Conservation (phyloP, 2,113 vertebrate genomes). For the Chrysochloris asiatica region DNA sequence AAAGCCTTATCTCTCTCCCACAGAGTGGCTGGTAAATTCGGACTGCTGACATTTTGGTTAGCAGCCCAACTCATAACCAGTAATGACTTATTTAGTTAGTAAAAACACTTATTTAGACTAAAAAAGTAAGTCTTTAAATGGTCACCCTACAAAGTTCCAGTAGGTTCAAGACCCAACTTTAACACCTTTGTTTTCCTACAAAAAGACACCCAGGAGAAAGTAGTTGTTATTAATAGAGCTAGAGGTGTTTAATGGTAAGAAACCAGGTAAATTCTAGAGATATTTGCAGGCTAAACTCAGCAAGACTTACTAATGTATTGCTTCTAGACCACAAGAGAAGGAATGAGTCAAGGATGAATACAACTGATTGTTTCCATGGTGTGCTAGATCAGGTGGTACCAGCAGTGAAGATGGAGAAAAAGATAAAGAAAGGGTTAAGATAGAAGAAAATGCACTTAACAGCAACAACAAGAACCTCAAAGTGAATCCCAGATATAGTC, state of each 20-base stretch:
- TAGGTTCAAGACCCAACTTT: background rate
- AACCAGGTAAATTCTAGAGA: slow-evolving; percentile 17
- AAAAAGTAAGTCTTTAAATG: background rate
- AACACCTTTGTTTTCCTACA: background rate
- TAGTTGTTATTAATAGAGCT: background rate
- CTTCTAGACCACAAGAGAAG: background rate
- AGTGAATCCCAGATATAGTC: too few relatives aligned
- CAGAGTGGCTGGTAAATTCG: too few relatives aligned
- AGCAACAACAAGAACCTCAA: too few relatives aligned
- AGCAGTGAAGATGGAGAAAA: background rate
- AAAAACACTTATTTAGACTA: background rate
- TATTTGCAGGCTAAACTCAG: background rate
- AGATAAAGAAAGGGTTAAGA: background rate
- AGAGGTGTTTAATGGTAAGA: background rate
- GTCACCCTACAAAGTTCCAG: background rate
- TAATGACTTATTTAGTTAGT: slow-evolving; percentile 24
- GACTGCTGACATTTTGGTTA: too few relatives aligned
- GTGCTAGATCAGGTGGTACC: background rate
- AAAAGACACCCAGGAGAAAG: slow-evolving; percentile 20
- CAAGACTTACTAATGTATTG: background rate
- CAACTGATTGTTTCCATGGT: background rate
- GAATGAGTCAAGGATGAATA: background rate
- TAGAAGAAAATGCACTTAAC: slow-evolving; percentile 24
- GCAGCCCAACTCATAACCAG: too few relatives aligned
- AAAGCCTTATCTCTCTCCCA: too few relatives aligned